A percentile compares a stretch with the other conserved stretches of the same genome.
These are phyloP conservation scores for Pollenia griseotomentosa DNA, from an alignment of 2,888 invertebrate species.

Conservation along the genomic window DNA sequence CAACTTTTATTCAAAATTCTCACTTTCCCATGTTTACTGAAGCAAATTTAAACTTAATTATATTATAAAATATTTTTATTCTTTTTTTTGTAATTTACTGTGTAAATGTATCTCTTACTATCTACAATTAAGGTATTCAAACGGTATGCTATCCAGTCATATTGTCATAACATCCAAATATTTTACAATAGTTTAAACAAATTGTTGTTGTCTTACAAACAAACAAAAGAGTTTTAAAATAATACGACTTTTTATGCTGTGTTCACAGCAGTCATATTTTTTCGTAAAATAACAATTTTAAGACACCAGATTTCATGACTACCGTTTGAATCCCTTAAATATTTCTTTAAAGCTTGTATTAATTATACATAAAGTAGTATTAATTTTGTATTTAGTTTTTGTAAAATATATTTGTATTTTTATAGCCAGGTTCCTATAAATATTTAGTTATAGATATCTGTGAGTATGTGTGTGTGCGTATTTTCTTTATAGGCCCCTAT, in stretches of 20 bases:
- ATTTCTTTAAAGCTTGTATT: not conserved
- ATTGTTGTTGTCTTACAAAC: too few relatives aligned
- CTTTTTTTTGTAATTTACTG: not conserved
- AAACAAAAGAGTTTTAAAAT: too few relatives aligned
- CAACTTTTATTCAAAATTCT: slow-evolving; percentile 14
- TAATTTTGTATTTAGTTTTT: slow-evolving; percentile 40
- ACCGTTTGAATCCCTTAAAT: not conserved
- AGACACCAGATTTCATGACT: too few relatives aligned
- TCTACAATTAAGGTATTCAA: not conserved
- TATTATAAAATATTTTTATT: not conserved
- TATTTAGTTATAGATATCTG: slow-evolving; percentile 1
- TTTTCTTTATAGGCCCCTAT: too few relatives aligned
- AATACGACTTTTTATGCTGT: too few relatives aligned
- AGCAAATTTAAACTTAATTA: not conserved
- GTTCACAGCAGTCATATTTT: too few relatives aligned
- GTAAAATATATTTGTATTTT: slow-evolving; percentile 41
- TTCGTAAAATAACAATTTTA: not conserved
- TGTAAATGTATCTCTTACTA: not conserved
- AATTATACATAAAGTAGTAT: slow-evolving; percentile 40
- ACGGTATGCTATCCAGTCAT: too few relatives aligned
- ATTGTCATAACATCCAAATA: too few relatives aligned
- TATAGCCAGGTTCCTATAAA: slow-evolving; percentile 62
- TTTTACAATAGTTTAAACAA: too few relatives aligned
- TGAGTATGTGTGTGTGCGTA: not conserved
- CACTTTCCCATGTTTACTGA: not conserved